phyloP scores from a whole-genome alignment of 2,888 invertebrate genomes.

The Phlogophora meticulosa region DNA sequence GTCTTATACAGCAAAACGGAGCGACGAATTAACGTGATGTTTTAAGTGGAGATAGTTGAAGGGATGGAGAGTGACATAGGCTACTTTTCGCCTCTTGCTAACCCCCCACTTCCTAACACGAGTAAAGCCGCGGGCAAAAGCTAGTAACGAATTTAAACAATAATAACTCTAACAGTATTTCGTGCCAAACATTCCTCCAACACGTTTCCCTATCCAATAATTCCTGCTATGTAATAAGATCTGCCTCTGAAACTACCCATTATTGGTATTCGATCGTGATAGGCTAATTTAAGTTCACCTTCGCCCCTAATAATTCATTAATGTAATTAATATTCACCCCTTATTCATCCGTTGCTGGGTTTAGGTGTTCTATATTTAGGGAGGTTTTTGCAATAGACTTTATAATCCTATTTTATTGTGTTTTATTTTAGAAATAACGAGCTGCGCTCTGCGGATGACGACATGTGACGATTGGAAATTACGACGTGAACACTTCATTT shows the following conservation, averaged over 20 bases:
- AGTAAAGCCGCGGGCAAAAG: too few species aligned
- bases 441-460: too few species aligned
- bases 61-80: too few species aligned
- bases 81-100: too few species aligned
- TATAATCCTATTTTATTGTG: neutral
- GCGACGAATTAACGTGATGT: too few species aligned
- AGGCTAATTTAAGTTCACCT: constrained; percentile 48
- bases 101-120: too few species aligned
- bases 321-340: constrained; percentile 51
- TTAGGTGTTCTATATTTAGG: constrained; percentile 5
- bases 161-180: too few species aligned
- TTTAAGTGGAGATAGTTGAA: too few species aligned
- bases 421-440: neutral
- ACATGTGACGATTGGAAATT: too few species aligned
- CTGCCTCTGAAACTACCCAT: constrained; percentile 24
- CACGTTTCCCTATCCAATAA: constrained; percentile 13
- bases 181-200: neutral
- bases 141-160: too few species aligned
- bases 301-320: constrained; percentile 54
- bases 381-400: neutral
- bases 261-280: constrained; percentile 38
- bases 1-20: too few species aligned
- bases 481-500: too few species aligned
- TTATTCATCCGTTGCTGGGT: constrained; percentile 22
- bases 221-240: constrained; percentile 30